phyloP scores from a whole-genome alignment of 2,888 invertebrate species.

The Schizotus pectinicornis region DNA sequence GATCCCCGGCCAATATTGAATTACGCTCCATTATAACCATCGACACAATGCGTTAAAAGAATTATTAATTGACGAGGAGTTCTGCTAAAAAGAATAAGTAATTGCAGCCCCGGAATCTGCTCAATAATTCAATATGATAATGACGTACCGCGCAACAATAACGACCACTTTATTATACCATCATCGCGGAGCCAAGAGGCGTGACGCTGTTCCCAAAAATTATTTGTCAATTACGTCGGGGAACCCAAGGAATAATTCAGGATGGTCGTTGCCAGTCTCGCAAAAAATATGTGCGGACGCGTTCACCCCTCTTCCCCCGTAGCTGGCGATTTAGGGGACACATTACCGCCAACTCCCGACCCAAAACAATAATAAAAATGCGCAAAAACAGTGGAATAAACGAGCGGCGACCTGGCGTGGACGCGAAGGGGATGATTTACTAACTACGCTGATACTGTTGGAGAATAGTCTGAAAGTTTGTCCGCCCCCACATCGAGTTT shows the following conservation, averaged over 20 bases:
- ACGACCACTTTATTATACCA: slow-evolving; percentile 21
- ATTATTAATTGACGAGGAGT: slow-evolving; percentile 38
- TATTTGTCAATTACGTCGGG: slow-evolving; percentile 27
- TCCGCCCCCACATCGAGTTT: slow-evolving; percentile 13
- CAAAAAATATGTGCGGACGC: slow-evolving; percentile 17
- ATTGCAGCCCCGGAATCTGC: slow-evolving; percentile 34
- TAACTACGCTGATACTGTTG: slow-evolving; percentile 34
- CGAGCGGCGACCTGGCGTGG: slow-evolving; percentile 24
- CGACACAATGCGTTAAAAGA: slow-evolving; percentile 37
- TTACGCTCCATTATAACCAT: neutral
- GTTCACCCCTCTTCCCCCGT: slow-evolving; percentile 16
- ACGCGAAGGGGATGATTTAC: slow-evolving; percentile 41
- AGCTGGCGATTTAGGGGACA: slow-evolving; percentile 35
- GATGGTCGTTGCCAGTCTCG: slow-evolving; percentile 12
- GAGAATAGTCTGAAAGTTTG: slow-evolving; percentile 31
- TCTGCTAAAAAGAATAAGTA: slow-evolving; percentile 44
- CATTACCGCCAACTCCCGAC: slow-evolving; percentile 26
- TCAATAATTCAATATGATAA: slow-evolving; percentile 40
- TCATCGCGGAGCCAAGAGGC: slow-evolving; percentile 12
- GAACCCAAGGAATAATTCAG: slow-evolving; percentile 3
- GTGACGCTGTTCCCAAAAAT: slow-evolving; percentile 21
- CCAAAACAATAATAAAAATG: slow-evolving; percentile 45
- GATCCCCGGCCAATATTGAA: neutral
- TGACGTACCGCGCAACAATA: slow-evolving; percentile 18
- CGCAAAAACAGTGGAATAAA: slow-evolving; percentile 31